Evolutionary conservation across 2,113 vertebrate species (phyloP).

Genomic region (Vidua macroura): DNA sequence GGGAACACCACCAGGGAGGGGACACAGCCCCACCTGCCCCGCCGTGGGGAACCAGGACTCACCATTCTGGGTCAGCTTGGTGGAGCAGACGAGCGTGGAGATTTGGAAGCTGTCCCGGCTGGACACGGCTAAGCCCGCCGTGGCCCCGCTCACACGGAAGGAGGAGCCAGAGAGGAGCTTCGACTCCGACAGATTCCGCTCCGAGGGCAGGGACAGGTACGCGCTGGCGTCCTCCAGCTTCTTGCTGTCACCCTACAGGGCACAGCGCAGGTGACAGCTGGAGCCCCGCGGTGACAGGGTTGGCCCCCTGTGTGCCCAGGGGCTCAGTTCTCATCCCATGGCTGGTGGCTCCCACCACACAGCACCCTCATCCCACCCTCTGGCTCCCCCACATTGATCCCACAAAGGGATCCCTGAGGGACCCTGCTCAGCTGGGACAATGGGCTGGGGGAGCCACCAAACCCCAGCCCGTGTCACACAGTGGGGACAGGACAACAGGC

Average conservation of each 20-base stretch:
- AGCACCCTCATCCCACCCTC: background rate
- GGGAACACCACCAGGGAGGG: background rate
- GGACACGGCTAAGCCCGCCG: rapidly evolving
- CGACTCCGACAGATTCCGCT: background rate
- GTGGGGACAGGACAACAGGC: background rate
- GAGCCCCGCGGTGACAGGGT: background rate
- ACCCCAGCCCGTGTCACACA: rapidly evolving
- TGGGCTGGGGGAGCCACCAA: rapidly evolving
- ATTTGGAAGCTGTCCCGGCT: conserved; percentile 63
- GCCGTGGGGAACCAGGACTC: background rate
- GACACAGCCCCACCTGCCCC: background rate
- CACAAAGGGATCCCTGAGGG: background rate
- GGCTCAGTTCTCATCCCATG: background rate
- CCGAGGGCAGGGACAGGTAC: conserved; percentile 24
- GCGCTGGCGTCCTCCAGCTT: conserved; percentile 30
- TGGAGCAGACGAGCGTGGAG: conserved; percentile 58
- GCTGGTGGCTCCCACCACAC: rapidly evolving
- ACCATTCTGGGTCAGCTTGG: conserved; percentile 68
- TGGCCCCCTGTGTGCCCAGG: background rate
- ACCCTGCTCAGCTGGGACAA: background rate
- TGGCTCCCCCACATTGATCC: rapidly evolving
- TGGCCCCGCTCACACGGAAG: background rate
- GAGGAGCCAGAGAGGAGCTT: conserved; percentile 25
- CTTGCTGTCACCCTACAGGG: conserved; percentile 57
- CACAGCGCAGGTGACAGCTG: background rate